These are phyloP conservation scores for Aldrovandia affinis DNA, from an alignment of 2,797 vertebrate genomes.

Conservation along the genomic window DNA sequence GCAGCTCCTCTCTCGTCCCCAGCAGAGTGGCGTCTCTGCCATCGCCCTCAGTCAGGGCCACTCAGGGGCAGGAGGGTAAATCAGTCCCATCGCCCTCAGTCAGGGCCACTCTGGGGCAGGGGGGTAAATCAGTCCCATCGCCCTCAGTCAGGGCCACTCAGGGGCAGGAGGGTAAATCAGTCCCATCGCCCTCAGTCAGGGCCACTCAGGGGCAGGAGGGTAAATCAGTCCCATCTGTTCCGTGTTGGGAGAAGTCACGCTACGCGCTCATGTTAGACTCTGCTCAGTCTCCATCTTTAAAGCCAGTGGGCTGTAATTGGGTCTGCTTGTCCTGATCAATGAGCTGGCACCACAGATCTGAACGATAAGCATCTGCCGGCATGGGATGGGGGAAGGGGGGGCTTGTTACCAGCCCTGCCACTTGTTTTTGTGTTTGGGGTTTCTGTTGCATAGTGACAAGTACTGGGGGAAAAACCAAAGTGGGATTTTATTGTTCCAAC, in stretches of 20 bases:
- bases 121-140: too few species aligned
- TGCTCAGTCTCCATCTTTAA: conserved; percentile 18
- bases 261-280: conserved; percentile 29
- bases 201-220: conserved; percentile 67
- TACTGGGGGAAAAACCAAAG: conserved; percentile 38
- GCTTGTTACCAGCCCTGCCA: conserved; percentile 43
- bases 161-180: conserved; percentile 74
- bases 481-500: conserved; percentile 66
- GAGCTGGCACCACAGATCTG: background rate
- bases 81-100: too few species aligned
- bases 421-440: conserved; percentile 70
- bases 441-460: conserved; percentile 69
- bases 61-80: too few species aligned
- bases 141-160: conserved; percentile 56
- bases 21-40: background rate
- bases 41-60: too few species aligned
- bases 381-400: too few species aligned
- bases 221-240: conserved; percentile 80
- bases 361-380: background rate
- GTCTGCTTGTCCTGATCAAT: conserved; percentile 52
- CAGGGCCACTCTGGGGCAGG: too few species aligned
- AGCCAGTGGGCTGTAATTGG: background rate
- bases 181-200: conserved; percentile 47
- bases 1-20: background rate
- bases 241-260: conserved; percentile 63